Percentiles rank a stretch among this genome's conserved stretches.
Evolutionary conservation across 1,140 invertebrate species (phyloP).

Genomic region (Drosophila subobscura): DNA sequence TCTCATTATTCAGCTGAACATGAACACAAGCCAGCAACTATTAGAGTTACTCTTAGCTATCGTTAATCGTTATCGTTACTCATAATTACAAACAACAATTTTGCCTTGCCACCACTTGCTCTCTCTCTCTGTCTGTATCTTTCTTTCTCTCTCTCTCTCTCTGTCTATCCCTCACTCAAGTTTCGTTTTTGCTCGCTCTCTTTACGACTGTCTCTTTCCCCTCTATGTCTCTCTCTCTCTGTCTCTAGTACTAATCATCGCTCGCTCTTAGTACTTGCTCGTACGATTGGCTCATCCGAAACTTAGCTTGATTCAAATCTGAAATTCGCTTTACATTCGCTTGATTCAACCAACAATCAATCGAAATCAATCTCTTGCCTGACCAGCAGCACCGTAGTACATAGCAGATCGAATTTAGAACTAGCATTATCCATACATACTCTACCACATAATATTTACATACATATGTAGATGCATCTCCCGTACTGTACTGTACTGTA

Average conservation of each 20-base stretch:
- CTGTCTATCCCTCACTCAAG: conserved; percentile 17
- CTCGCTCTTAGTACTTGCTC: conserved; percentile 31
- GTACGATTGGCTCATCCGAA: conserved; percentile 18
- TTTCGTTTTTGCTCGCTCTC: conserved; percentile 9
- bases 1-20: conserved; percentile 44
- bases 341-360: conserved; percentile 7
- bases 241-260: conserved; percentile 28
- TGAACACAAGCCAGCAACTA: conserved; percentile 48
- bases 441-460: too few species aligned
- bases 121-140: conserved; percentile 24
- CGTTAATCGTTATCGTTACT: conserved; percentile 42
- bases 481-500: background rate
- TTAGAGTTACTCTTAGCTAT: conserved; percentile 51
- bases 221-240: conserved; percentile 17
- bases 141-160: conserved; percentile 16
- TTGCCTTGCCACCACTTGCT: conserved; percentile 23
- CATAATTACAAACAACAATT: conserved; percentile 38
- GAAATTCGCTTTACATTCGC: conserved; percentile 31
- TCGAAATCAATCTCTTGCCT: conserved; percentile 34
- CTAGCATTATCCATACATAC: conserved; percentile 18
- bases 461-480: conserved; percentile 6
- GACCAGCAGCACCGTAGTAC: conserved; percentile 32
- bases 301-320: background rate
- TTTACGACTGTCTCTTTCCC: conserved; percentile 16
- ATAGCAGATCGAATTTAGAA: conserved; percentile 30